These are phyloP conservation scores for Drosophila seguyi DNA, from an alignment of 1,140 invertebrate species.

Conservation along the genomic window DNA sequence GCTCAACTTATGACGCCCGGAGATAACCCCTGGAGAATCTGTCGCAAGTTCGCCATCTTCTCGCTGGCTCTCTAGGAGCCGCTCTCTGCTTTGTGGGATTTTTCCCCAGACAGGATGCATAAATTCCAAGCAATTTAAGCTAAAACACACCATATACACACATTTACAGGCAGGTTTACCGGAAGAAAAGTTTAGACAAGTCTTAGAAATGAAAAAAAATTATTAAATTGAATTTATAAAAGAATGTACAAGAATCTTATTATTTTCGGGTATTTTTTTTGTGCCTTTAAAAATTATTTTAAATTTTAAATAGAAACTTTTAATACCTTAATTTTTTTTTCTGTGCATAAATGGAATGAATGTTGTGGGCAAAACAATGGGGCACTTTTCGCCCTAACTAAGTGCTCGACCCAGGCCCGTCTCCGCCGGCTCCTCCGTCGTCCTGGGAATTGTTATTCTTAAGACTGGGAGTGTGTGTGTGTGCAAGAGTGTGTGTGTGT, in stretches of 20 bases:
- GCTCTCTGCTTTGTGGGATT: not conserved
- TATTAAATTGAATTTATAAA: not conserved
- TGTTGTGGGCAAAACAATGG: conserved; percentile 36
- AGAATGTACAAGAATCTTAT: not conserved
- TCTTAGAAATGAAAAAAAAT: too few species aligned
- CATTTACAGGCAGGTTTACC: not conserved
- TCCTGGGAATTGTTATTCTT: conserved; percentile 45
- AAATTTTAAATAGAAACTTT: not conserved
- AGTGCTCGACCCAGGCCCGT: conserved; percentile 28
- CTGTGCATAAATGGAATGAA: conserved; percentile 6
- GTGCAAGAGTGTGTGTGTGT: not conserved
- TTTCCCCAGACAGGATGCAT: conserved; percentile 42
- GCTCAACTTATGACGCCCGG: conserved; percentile 43
- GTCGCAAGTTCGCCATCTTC: conserved; percentile 10
- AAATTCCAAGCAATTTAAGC: conserved; percentile 53
- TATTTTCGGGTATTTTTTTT: not conserved
- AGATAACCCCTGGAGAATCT: conserved; percentile 32
- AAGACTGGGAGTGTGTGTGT: conserved; percentile 1
- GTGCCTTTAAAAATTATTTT: not conserved
- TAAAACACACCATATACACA: conserved; percentile 18
- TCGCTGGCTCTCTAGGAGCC: not conserved
- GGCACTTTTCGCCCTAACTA: conserved; percentile 48
- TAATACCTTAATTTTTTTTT: not conserved
- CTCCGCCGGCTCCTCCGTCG: not conserved
- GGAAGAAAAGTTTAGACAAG: not conserved